A percentile compares a stretch with the other conserved stretches of the same genome.
These are phyloP conservation scores for Corydoras sp. DNA, from an alignment of 2,113 vertebrate species.

Conservation along the genomic window DNA sequence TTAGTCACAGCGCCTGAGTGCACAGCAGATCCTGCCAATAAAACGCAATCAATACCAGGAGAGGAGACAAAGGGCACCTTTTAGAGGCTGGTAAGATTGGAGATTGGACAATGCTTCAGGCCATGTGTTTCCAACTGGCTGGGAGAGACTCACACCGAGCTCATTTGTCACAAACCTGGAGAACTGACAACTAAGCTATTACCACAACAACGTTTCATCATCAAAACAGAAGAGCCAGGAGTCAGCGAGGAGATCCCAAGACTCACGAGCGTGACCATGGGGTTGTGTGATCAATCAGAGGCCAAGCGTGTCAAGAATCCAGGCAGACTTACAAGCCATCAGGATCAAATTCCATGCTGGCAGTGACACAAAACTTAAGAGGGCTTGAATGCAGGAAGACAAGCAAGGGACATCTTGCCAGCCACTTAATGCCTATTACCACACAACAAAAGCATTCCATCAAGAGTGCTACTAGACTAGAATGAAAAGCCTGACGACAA, in stretches of 20 bases:
- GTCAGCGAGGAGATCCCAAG: slow-evolving; percentile 36
- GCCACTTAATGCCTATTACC: neutral
- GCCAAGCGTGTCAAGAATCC: slow-evolving; percentile 26
- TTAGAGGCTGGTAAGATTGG: slow-evolving; percentile 48
- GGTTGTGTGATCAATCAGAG: slow-evolving; percentile 50
- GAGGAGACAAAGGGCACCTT: slow-evolving; percentile 57
- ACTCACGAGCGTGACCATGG: slow-evolving; percentile 22
- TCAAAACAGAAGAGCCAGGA: slow-evolving; percentile 41
- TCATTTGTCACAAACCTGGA: slow-evolving; percentile 60
- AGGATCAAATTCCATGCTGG: neutral
- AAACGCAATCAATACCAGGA: slow-evolving; percentile 50
- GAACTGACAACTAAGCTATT: slow-evolving; percentile 62
- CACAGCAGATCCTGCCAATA: slow-evolving; percentile 48
- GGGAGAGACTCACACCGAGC: slow-evolving; percentile 45
- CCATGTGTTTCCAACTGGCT: slow-evolving; percentile 31
- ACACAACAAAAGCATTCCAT: no score
- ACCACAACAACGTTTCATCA: slow-evolving; percentile 49
- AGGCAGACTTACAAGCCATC: slow-evolving; percentile 2
- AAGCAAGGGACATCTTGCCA: neutral
- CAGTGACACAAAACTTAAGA: neutral
- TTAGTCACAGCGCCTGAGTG: slow-evolving; percentile 38
- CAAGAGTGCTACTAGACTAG: no score
- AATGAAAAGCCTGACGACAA: no score
- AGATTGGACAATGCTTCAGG: slow-evolving; percentile 47
- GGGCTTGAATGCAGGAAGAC: neutral